These are phyloP conservation scores for Hypsopygia costalis DNA, from an alignment of 2,888 invertebrate genomes.

Conservation along the genomic window DNA sequence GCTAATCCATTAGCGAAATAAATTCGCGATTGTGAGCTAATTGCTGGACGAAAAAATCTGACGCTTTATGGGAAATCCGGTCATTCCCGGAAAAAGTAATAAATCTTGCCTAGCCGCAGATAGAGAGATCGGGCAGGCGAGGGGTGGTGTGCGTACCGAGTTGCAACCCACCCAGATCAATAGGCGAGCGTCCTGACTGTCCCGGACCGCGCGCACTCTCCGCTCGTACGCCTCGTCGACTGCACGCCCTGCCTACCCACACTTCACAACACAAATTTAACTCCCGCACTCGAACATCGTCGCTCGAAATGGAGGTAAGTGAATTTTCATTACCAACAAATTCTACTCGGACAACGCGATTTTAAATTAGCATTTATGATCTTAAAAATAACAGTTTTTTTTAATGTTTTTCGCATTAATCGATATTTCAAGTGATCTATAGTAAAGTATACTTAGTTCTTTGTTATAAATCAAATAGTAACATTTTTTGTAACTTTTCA, in stretches of 20 bases:
- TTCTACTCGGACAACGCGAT: too few species aligned
- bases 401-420: too few species aligned
- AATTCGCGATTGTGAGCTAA: slow-evolving; percentile 26
- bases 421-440: too few species aligned
- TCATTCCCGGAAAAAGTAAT: slow-evolving; percentile 64
- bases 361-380: too few species aligned
- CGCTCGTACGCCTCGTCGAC: slow-evolving; percentile 20
- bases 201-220: slow-evolving; percentile 31
- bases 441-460: too few species aligned
- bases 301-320: slow-evolving; percentile 43
- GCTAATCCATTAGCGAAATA: slow-evolving; percentile 9
- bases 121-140: slow-evolving; percentile 40
- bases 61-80: slow-evolving; percentile 48
- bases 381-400: too few species aligned
- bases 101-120: slow-evolving; percentile 62
- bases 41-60: slow-evolving; percentile 30
- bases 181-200: slow-evolving; percentile 51
- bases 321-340: neutral
- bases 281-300: slow-evolving; percentile 10
- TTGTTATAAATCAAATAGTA: too few species aligned
- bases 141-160: slow-evolving; percentile 45
- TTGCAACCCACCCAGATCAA: slow-evolving; percentile 61
- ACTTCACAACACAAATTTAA: neutral
- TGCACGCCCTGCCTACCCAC: slow-evolving; percentile 28
- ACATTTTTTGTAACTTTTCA: too few species aligned